A percentile compares a stretch with the other conserved stretches of the same genome.
phyloP scores from a whole-genome alignment of 2,888 invertebrate genomes.

The Thera obeliscata region DNA sequence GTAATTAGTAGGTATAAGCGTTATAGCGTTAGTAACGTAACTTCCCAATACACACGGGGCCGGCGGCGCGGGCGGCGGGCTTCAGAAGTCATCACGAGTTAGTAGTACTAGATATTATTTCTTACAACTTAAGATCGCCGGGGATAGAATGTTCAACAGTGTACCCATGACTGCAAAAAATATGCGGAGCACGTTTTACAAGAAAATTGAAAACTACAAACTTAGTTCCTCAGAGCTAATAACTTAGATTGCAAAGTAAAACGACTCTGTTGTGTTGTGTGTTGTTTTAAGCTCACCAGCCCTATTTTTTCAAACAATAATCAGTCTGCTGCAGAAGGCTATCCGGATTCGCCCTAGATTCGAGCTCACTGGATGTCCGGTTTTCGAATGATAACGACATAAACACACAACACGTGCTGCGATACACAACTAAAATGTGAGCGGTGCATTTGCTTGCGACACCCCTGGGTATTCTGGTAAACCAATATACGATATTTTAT shows the following conservation, averaged over 20 bases:
- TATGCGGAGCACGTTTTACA: too few relatives aligned
- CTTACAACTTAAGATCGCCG: too few relatives aligned
- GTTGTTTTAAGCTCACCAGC: slow-evolving; percentile 2
- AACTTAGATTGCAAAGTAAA: slow-evolving; percentile 21
- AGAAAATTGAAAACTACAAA: too few relatives aligned
- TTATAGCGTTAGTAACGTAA: too few relatives aligned
- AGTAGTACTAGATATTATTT: too few relatives aligned
- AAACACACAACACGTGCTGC: slow-evolving; percentile 31
- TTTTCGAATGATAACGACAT: slow-evolving; percentile 34
- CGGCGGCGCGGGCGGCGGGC: too few relatives aligned
- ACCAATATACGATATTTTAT: too few relatives aligned
- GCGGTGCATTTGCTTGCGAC: slow-evolving; percentile 15
- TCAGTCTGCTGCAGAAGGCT: slow-evolving; percentile 20
- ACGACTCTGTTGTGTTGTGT: background rate
- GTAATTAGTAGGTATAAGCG: too few relatives aligned
- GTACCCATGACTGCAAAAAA: too few relatives aligned
- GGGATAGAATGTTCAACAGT: too few relatives aligned
- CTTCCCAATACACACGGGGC: too few relatives aligned
- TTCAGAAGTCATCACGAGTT: too few relatives aligned
- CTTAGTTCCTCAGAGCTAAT: background rate
- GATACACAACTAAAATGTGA: slow-evolving; percentile 20
- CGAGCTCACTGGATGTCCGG: slow-evolving; percentile 35
- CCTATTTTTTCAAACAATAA: slow-evolving; percentile 15
- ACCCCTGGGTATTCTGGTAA: background rate
- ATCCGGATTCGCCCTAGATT: slow-evolving; percentile 36